Evolutionary conservation across 92 coral and sea anemone genomes (phyloP), one percentile per base, ranked within the genome.

Genomic region (Umimayanthus chanpuru): DNA sequence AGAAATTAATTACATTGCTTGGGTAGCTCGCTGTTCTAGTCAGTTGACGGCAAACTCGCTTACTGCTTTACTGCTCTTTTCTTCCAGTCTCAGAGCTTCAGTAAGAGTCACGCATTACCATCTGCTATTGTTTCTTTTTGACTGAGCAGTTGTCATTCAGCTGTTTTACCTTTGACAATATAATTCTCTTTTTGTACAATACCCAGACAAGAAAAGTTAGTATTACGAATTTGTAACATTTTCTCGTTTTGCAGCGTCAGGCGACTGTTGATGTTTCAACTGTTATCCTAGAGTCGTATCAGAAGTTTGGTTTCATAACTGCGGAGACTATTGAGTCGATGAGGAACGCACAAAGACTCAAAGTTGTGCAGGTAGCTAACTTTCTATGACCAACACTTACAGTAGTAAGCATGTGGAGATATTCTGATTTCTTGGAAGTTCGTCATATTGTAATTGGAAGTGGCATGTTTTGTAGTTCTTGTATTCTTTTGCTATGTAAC

Each of bases 251-350:
- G 21, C 78, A 96, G 95, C 88, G 85, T 72, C 92, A 91, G 30
- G 87, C 93, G 70, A 92, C 96, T 58, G 98, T 96, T 47, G 99
- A 95, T 81, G 98, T 96, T 49, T 94, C 97, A 7, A 90, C 84
- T 79, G 90, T 96, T 44, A 95, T 95, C 68, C 75, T 97, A 47
- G 98, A 95, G 86, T 95, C 99, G 1, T 97, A 95, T 71, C 97
- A 96, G 89, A 97, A 95, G 89, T 95, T 95, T 89, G 97, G 99
- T 21, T 97, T 97, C 76, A 95, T 97, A 79, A 95, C 98, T 12
- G 95, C 95, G 4, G 99, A 95, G 82, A 93, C 93, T 7, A 97
- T 97, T 44, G 99, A 95, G 80, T 96, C 97, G 39, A 92, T 92
- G 98, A 92, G 99, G 73, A 96, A 96, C 79, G 90, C 96, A 8